Conservation (phyloP, 1,140 invertebrate genomes). For the Heliconius hermathena region DNA sequence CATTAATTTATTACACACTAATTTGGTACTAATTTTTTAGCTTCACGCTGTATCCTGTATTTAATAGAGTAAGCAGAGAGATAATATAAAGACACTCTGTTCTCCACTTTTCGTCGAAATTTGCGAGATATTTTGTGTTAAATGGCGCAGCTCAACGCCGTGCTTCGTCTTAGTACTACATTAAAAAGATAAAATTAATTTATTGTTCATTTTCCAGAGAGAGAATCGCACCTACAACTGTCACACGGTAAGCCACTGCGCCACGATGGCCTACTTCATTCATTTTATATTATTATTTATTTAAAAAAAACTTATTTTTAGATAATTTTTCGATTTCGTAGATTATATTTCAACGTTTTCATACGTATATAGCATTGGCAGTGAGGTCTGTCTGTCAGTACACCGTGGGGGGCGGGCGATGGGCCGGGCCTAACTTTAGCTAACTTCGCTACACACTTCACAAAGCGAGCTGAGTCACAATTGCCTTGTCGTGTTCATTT, state of each 20-base stretch:
- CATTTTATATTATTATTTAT: too few species aligned
- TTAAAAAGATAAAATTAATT: too few species aligned
- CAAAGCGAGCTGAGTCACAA: slow-evolving; percentile 75
- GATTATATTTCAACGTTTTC: slow-evolving; percentile 52
- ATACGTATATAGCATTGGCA: slow-evolving; percentile 11
- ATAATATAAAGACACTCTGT: too few species aligned
- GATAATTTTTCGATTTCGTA: slow-evolving; percentile 53
- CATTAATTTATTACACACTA: slow-evolving; percentile 59
- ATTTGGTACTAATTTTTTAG: slow-evolving; percentile 41
- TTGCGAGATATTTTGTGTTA: slow-evolving; percentile 25
- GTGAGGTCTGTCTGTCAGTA: slow-evolving; percentile 54
- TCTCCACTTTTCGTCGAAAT: neutral
- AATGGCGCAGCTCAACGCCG: too few species aligned
- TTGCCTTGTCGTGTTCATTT: slow-evolving; percentile 35
- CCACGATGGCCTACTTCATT: too few species aligned
- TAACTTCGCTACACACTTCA: slow-evolving; percentile 59
- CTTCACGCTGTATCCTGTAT: neutral
- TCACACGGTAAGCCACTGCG: too few species aligned
- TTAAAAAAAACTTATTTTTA: slow-evolving; percentile 30
- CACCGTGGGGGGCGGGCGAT: slow-evolving; percentile 54
- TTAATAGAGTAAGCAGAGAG: neutral
- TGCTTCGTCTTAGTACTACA: too few species aligned
- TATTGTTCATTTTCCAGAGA: too few species aligned
- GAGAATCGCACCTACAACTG: too few species aligned
- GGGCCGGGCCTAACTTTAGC: slow-evolving; percentile 64